A percentile compares a stretch with the other conserved stretches of the same genome.
phyloP scores from a whole-genome alignment of 92 coral and sea anemone species.

The Heteractis magnifica region DNA sequence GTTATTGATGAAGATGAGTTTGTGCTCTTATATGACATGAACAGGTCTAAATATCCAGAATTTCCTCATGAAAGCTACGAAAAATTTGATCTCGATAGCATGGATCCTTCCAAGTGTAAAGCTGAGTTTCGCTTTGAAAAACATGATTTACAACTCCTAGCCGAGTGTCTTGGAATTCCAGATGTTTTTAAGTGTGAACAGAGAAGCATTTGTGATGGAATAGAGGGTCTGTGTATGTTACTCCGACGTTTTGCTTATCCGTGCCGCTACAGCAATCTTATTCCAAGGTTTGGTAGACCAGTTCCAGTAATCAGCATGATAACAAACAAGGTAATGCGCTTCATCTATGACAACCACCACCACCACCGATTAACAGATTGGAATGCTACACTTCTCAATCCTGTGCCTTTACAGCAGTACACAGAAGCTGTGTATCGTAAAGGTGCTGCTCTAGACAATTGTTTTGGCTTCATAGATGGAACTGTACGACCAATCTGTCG shows the following conservation, averaged over 20 bases:
- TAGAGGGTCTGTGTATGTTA: no score
- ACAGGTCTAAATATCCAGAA: slow-evolving; percentile 37
- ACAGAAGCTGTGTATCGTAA: not conserved
- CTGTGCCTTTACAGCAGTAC: not conserved
- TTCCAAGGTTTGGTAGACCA: not conserved
- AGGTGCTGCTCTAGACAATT: slow-evolving; percentile 3
- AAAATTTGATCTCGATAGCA: slow-evolving; percentile 17
- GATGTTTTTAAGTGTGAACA: slow-evolving; percentile 32
- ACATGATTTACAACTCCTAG: slow-evolving; percentile 33
- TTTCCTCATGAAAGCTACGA: slow-evolving; percentile 43
- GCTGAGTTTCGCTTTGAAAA: slow-evolving; percentile 48
- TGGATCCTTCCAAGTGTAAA: slow-evolving; percentile 45
- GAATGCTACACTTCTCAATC: not conserved
- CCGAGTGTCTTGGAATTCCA: slow-evolving; percentile 38
- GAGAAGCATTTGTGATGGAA: slow-evolving; percentile 40
- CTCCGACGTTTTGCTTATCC: no score
- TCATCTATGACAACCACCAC: not conserved
- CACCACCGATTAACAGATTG: slow-evolving; percentile 1
- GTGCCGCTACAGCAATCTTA: not conserved
- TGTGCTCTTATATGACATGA: slow-evolving; percentile 31
- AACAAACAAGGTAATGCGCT: no score
- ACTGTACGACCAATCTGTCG: slow-evolving; percentile 14
- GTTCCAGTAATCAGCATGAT: not conserved
- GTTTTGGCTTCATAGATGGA: slow-evolving; percentile 8
- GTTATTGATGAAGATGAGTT: slow-evolving; percentile 39